Conservation (phyloP, 2,888 invertebrate species). For the Piscicola geometra region DNA sequence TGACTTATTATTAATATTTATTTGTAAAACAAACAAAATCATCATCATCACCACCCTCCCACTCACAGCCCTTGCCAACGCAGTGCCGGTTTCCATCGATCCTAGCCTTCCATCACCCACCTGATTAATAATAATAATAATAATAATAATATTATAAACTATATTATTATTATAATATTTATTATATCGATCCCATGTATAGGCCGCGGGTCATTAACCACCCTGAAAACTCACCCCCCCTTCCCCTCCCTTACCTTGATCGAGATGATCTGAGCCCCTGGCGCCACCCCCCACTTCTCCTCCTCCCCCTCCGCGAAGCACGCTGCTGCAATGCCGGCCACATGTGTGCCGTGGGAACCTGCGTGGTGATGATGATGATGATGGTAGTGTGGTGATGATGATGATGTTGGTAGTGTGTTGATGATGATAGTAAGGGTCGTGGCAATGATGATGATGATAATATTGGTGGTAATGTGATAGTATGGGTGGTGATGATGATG, state of each 20-base stretch:
- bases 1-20: no score
- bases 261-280: constrained; percentile 88
- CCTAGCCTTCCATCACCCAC: constrained; percentile 64
- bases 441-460: neutral
- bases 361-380: neutral
- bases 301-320: constrained; percentile 80
- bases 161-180: no score
- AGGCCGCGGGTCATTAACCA: no score
- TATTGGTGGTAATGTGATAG: no score
- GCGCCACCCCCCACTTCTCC: constrained; percentile 87
- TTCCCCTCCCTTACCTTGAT: constrained; percentile 78
- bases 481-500: no score
- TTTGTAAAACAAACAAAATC: no score
- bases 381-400: no score
- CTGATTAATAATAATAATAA: neutral
- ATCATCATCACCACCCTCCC: no score
- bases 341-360: constrained; percentile 96
- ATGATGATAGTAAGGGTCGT: neutral
- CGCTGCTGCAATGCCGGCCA: constrained; percentile 90
- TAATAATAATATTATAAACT: neutral
- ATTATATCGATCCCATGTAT: no score
- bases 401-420: no score
- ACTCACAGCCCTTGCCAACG: neutral
- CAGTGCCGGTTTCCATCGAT: constrained; percentile 92
- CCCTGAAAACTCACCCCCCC: no score